Evolutionary conservation across 2,797 vertebrate species (phyloP).

Genomic region (Myripristis jacobus): DNA sequence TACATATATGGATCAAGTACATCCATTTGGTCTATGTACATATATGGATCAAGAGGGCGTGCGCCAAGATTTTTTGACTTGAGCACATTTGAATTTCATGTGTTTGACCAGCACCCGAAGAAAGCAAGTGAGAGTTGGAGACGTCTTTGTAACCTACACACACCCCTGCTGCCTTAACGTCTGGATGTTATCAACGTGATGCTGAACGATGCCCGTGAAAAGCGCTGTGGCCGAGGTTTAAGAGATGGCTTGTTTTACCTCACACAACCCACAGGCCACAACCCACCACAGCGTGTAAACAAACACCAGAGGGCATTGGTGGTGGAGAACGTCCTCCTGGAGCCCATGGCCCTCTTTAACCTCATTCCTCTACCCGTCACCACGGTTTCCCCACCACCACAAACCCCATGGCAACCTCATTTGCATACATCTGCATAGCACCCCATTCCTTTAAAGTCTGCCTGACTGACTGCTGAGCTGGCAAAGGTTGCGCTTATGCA

Average conservation of each 20-base stretch:
- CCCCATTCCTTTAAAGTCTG: slow-evolving; percentile 61
- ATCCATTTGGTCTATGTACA: no score
- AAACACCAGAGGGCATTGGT: slow-evolving; percentile 76
- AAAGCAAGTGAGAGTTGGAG: no score
- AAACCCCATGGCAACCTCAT: slow-evolving; percentile 69
- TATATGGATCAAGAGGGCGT: no score
- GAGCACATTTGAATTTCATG: no score
- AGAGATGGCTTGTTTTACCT: slow-evolving; percentile 54
- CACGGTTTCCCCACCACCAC: slow-evolving; percentile 67
- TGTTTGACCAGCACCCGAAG: no score
- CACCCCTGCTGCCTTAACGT: neutral
- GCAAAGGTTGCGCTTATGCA: slow-evolving; percentile 76
- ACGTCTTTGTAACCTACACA: no score
- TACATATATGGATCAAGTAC: no score
- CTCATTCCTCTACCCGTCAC: slow-evolving; percentile 77
- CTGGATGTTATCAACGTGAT: slow-evolving; percentile 38
- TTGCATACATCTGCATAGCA: slow-evolving; percentile 77
- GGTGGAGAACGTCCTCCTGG: slow-evolving; percentile 58
- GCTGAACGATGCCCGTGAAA: slow-evolving; percentile 31
- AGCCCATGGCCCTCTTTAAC: slow-evolving; percentile 72
- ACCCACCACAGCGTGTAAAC: slow-evolving; percentile 68
- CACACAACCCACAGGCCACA: slow-evolving; percentile 50
- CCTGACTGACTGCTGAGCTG: slow-evolving; percentile 76
- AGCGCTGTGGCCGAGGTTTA: slow-evolving; percentile 58
- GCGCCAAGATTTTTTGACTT: no score